Percentiles rank a stretch among this genome's conserved stretches.
Evolutionary conservation across 1,140 invertebrate genomes (phyloP).

Genomic region (Cylas formicarius): DNA sequence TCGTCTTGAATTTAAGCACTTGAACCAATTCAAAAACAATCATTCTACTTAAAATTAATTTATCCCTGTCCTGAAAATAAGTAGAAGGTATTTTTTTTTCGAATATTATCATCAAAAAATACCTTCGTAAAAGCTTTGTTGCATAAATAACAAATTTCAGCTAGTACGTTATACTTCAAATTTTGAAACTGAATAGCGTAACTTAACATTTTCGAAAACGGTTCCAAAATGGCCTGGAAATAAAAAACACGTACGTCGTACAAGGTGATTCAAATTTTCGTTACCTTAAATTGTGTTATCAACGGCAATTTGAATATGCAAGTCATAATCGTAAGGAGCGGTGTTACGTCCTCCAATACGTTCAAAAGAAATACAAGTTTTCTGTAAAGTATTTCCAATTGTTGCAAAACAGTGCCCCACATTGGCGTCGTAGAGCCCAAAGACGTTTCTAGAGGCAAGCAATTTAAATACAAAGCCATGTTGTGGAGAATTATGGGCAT

Average conservation of each 20-base stretch:
- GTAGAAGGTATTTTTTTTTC: not conserved
- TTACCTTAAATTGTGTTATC: conserved; percentile 71
- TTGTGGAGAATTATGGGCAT: conserved; percentile 74
- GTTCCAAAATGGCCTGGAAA: conserved; percentile 73
- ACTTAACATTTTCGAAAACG: conserved; percentile 92
- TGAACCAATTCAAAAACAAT: conserved; percentile 91
- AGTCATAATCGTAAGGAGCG: conserved; percentile 77
- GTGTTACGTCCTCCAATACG: conserved; percentile 64
- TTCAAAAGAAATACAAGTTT: conserved; percentile 67
- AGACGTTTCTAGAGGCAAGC: conserved; percentile 76
- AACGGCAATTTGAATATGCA: conserved; percentile 79
- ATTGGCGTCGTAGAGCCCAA: conserved; percentile 56
- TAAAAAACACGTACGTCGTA: conserved; percentile 7
- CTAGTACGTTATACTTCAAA: conserved; percentile 76
- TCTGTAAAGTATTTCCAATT: conserved; percentile 79
- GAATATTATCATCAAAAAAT: conserved; percentile 22
- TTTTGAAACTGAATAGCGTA: conserved; percentile 82
- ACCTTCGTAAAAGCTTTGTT: conserved; percentile 76
- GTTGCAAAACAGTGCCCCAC: conserved; percentile 74
- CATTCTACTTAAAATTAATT: conserved; percentile 80
- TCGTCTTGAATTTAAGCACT: conserved; percentile 90
- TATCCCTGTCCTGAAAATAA: conserved; percentile 76
- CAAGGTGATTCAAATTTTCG: no score
- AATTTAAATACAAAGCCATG: conserved; percentile 88
- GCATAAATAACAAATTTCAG: conserved; percentile 85